phyloP scores from a whole-genome alignment of 2,888 invertebrate species.

The Crepidodera aurea region DNA sequence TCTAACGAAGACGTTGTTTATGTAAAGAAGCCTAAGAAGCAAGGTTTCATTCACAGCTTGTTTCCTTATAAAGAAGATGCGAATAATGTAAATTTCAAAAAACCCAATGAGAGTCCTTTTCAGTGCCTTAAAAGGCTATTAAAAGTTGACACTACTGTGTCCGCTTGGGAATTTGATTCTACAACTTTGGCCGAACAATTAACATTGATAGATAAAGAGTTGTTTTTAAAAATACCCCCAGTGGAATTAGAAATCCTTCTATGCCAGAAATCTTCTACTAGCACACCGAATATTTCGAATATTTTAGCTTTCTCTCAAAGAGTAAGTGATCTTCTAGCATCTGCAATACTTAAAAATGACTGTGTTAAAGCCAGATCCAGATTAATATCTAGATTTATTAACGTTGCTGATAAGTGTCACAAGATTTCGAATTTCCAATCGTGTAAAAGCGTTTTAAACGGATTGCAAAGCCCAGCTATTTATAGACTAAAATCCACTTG shows the following conservation, averaged over 20 bases:
- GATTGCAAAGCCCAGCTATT: constrained; percentile 65
- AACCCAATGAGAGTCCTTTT: constrained; percentile 51
- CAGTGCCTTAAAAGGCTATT: constrained; percentile 59
- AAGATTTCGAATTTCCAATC: constrained; percentile 65
- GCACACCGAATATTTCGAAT: constrained; percentile 64
- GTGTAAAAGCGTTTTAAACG: constrained; percentile 63
- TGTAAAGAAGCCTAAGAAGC: constrained; percentile 40
- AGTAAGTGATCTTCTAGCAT: constrained; percentile 63
- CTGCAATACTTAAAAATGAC: constrained; percentile 61
- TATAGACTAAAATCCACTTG: constrained; percentile 64
- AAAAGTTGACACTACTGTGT: constrained; percentile 58
- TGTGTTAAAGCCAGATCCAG: constrained; percentile 63
- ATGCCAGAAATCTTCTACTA: constrained; percentile 61
- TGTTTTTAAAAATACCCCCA: constrained; percentile 63
- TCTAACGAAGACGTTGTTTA: constrained; percentile 31
- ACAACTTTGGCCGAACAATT: constrained; percentile 64
- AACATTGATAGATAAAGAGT: constrained; percentile 65
- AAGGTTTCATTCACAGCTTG: constrained; percentile 43
- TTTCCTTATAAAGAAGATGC: constrained; percentile 34
- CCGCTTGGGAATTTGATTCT: constrained; percentile 66
- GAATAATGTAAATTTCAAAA: constrained; percentile 33
- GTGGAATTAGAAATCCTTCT: constrained; percentile 61
- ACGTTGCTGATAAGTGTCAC: constrained; percentile 65
- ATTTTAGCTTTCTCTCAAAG: constrained; percentile 65
- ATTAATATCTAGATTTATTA: constrained; percentile 64